Base-by-base conservation (phyloP, 2,797 vertebrate genomes). In the Muraenolepis orangiensis region DNA sequence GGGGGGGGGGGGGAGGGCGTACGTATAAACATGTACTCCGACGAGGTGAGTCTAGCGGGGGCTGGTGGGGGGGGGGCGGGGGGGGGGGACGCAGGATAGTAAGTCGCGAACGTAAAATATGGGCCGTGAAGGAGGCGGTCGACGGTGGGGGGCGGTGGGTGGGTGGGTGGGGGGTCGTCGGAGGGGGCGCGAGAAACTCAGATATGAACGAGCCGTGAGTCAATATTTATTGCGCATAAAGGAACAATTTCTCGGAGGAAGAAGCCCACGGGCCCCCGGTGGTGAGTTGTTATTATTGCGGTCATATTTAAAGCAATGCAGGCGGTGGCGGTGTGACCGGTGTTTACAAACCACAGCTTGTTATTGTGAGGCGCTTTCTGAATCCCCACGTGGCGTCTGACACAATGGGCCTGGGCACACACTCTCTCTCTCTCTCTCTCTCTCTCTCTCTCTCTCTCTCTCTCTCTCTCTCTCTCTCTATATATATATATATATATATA, bases 141-240 rank as follows among this genome's bases (percentile, higher is more conserved):
- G n/a, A n/a, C n/a, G n/a, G n/a, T n/a, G n/a, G n/a, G n/a, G n/a
- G n/a, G n/a, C n/a, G n/a, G n/a, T n/a, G n/a, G n/a, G n/a, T n/a
- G n/a, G n/a, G n/a, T n/a, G n/a, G n/a, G n/a, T n/a, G n/a, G n/a
- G n/a, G n/a, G n/a, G n/a, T n/a, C n/a, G n/a, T n/a, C n/a, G 80
- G 74, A 67, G 76, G 79, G 82, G 82, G 42, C n/a, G 78, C 75
- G 34, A 46, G 81, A 76, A 83, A 82, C 87, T 84, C 84, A 86
- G 79, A 88, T 90, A 90, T 92, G 90, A 85, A 90, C 89, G 88
- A 92, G 80, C 66, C 78, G 81, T 86, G 81, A 93, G 92, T 94
- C 91, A 93, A 93, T 92, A 93, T 93, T 93, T 92, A 92, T 93
- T 89, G 90, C 91, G 87, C 90, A 92, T 92, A 93, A 92, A 91